Evolutionary conservation across 1,140 invertebrate species (phyloP), one percentile per base, ranked within the genome.

Genomic region (Bombus waltoni): DNA sequence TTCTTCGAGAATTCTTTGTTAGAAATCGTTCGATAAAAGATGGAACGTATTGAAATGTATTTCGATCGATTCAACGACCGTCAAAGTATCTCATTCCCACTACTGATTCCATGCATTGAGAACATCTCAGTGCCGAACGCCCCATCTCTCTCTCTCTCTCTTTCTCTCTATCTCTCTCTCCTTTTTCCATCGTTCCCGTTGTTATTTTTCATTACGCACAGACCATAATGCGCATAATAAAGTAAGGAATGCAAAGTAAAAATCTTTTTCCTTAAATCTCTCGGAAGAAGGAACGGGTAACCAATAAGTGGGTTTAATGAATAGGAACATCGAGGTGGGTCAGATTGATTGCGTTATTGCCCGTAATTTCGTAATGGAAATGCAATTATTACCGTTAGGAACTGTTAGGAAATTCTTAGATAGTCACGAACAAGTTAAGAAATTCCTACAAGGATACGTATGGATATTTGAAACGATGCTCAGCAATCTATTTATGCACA

Each of bases 161-260:
- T 42, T 47, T 44, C 44, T 44, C 13, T 44, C 13, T 44, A 11
- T 44, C 0, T 10, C 65, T 70, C 6, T n/a, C 35, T 57, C 13
- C 32, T 40, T 22, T 28, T 35, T 73, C 38, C 3, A 9, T 35
- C 59, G 9, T 28, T 73, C 47, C n/a, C 22, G 35, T 59, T 62
- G 38, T 72, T 25, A 65, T 79, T 75, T 78, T 66, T 57, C 75
- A 66, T 42, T 76, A 32, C 62, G 35, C 44, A 10, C 10, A 28
- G 73, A 57, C 42, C 44, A 73, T 44, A 77, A 83, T 77, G 73
- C 62, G 44, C 44, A 77, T 70, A 77, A 77, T 35, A 74, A 83
- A 53, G 22, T 28, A 62, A 32, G 44, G 73, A 77, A 76, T 53
- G 44, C 57, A n/a, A 28, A 76, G 42, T 83, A 76, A 44, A 83